Conservation (phyloP, 2,113 vertebrate species). For the Tiliqua scincoides region DNA sequence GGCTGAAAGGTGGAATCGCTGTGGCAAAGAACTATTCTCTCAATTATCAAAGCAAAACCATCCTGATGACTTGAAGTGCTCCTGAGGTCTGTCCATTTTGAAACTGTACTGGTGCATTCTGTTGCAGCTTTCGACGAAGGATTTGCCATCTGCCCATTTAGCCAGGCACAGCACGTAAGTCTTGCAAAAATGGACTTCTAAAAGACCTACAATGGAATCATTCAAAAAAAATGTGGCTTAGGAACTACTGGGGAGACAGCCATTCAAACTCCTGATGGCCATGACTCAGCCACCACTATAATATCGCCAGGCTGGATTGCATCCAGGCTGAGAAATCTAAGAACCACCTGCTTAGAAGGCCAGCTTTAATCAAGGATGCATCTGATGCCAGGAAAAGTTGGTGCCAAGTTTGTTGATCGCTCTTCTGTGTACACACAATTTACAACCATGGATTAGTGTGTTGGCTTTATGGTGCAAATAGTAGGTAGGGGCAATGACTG, state of each 20-base stretch:
- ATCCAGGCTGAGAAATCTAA: background rate
- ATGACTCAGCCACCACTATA: too few species aligned
- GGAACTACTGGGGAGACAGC: too few species aligned
- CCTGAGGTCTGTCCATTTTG: background rate
- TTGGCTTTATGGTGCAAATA: background rate
- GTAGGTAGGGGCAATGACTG: background rate
- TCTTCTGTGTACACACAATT: background rate
- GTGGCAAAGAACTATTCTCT: too few species aligned
- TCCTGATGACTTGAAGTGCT: background rate
- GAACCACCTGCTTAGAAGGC: background rate
- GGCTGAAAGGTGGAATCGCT: too few species aligned
- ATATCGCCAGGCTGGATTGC: background rate
- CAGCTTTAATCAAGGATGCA: background rate
- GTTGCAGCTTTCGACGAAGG: background rate
- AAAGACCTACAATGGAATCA: too few species aligned
- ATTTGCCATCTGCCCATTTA: background rate
- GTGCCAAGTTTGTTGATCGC: background rate
- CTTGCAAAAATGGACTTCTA: too few species aligned
- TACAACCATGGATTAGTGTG: background rate
- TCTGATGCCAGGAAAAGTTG: background rate
- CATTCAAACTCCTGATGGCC: background rate
- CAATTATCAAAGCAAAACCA: background rate
- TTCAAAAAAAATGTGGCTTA: too few species aligned
- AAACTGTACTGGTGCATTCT: background rate
- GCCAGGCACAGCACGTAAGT: background rate